phyloP scores from a whole-genome alignment of 2,113 vertebrate genomes.

The Otolemur garnettii region DNA sequence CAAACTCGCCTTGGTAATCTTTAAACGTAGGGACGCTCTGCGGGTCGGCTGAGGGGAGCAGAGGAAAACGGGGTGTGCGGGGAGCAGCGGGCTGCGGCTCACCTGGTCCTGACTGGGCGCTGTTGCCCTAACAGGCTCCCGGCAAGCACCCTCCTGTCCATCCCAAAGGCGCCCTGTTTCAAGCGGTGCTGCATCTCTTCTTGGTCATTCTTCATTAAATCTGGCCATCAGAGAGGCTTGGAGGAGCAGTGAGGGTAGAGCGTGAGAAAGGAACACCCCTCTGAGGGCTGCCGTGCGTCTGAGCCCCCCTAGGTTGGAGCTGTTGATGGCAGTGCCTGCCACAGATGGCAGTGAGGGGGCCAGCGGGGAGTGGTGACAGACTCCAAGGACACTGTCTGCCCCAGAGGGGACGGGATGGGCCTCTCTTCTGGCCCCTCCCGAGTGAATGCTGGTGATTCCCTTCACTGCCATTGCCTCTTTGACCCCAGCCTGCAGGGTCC shows the following conservation, averaged over 20 bases:
- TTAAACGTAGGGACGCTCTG: slow-evolving; percentile 88
- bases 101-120: slow-evolving; percentile 68
- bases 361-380: background rate
- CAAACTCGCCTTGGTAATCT: slow-evolving; percentile 89
- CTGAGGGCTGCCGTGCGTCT: background rate
- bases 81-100: slow-evolving; percentile 78
- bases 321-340: background rate
- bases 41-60: slow-evolving; percentile 83
- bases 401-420: background rate
- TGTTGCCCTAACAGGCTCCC: slow-evolving; percentile 81
- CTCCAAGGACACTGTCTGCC: background rate
- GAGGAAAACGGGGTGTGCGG: slow-evolving; percentile 84
- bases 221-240: background rate
- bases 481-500: background rate
- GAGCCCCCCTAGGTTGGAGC: background rate
- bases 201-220: slow-evolving; percentile 75
- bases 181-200: slow-evolving; percentile 58
- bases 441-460: background rate
- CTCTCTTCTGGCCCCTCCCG: background rate
- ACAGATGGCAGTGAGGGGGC: background rate
- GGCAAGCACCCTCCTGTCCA: slow-evolving; percentile 47
- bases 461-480: background rate
- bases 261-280: background rate
- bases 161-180: slow-evolving; percentile 64
- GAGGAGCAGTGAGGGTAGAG: background rate